Evolutionary conservation across 92 coral and sea anemone species (phyloP).

Genomic region (Phenganax stokvisi): DNA sequence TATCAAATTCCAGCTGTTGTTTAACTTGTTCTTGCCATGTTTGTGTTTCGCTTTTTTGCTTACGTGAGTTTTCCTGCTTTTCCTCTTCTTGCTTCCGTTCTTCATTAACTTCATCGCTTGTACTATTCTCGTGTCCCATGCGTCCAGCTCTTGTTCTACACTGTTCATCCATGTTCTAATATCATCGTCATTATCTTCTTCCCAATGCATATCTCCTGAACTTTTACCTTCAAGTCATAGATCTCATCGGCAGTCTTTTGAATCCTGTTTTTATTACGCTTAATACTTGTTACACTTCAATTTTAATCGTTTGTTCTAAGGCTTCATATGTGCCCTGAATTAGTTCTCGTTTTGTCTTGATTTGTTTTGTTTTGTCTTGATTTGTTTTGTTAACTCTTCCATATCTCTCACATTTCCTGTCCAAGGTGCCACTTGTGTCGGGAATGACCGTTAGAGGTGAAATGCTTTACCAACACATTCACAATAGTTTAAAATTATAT

Average conservation of each 20-base stretch:
- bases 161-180: constrained; percentile 7
- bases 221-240: constrained; percentile 34
- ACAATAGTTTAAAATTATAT: too few relatives aligned
- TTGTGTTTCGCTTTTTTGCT: not conserved
- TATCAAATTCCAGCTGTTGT: constrained; percentile 30
- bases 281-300: not conserved
- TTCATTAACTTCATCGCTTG: constrained; percentile 4
- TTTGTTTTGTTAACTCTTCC: not conserved
- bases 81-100: constrained; percentile 24
- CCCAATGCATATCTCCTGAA: constrained; percentile 21
- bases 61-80: too few relatives aligned
- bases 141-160: not conserved
- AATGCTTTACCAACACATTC: too few relatives aligned
- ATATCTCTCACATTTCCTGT: not conserved
- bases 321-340: not conserved
- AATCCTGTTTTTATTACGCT: not conserved
- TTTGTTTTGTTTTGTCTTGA: not conserved
- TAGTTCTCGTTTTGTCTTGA: not conserved
- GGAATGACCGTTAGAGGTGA: too few relatives aligned
- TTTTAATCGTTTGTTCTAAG: not conserved
- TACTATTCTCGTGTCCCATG: not conserved
- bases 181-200: constrained; percentile 4
- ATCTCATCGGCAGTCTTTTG: constrained; percentile 2
- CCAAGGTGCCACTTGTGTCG: not conserved
- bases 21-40: constrained; percentile 9